Percentiles rank a stretch among this genome's conserved stretches.
Conservation (phyloP, 2,113 vertebrate genomes). For the Grammomys surdaster region DNA sequence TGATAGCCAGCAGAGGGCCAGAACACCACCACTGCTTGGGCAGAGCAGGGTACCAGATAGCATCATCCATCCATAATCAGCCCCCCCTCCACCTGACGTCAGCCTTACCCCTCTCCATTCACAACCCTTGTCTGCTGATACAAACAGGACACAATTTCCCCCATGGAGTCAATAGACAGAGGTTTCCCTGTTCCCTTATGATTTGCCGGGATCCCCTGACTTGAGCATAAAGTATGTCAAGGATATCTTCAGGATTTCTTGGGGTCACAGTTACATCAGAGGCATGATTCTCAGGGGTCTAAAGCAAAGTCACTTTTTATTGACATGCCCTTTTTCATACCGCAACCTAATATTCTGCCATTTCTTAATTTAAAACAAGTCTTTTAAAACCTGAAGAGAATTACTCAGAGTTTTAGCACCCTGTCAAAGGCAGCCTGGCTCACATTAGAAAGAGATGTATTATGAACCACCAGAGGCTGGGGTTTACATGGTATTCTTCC, state of each 20-base stretch:
- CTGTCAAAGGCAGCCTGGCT: constrained; percentile 50
- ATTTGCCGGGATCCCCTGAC: not conserved
- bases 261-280: rapidly evolving
- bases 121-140: not conserved
- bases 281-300: not conserved
- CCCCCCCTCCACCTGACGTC: not conserved
- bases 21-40: not conserved
- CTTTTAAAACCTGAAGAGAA: constrained; percentile 63
- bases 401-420: constrained; percentile 54
- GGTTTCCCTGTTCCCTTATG: not conserved
- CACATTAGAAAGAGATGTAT: not conserved
- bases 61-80: no score
- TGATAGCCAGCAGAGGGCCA: not conserved
- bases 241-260: not conserved
- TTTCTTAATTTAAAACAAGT: constrained; percentile 54
- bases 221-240: not conserved
- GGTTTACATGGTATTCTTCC: not conserved
- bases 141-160: not conserved
- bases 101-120: not conserved
- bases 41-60: not conserved
- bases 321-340: not conserved
- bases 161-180: not conserved
- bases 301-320: constrained; percentile 33
- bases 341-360: not conserved
- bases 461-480: not conserved